Evolutionary conservation across 2,888 invertebrate genomes (phyloP).

Genomic region (Mesorhabditis spiculigera): DNA sequence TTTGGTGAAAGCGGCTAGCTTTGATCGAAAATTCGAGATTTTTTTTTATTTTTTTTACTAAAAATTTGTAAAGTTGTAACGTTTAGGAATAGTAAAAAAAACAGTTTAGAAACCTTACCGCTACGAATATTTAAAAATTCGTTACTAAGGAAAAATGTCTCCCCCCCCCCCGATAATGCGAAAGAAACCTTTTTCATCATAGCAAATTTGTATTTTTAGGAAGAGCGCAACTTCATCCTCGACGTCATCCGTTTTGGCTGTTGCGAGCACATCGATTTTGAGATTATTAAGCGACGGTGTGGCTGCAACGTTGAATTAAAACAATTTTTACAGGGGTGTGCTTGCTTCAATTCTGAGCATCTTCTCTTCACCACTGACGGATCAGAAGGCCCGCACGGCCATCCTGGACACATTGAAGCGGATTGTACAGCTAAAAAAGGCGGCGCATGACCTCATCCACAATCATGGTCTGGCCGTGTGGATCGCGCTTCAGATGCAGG

Average conservation of each 20-base stretch:
- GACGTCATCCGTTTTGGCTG: neutral
- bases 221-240: neutral
- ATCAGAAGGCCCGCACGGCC: neutral
- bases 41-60: too few relatives aligned
- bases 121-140: too few relatives aligned
- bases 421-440: neutral
- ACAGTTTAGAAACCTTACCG: too few relatives aligned
- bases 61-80: too few relatives aligned
- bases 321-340: neutral
- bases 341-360: neutral
- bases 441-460: conserved; percentile 4
- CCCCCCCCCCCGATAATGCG: too few relatives aligned
- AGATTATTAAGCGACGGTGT: neutral
- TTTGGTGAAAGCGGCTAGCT: too few relatives aligned
- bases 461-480: neutral
- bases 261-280: neutral
- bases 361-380: neutral
- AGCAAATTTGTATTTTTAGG: neutral
- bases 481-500: neutral
- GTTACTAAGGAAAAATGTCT: too few relatives aligned
- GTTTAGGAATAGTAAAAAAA: too few relatives aligned
- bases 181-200: too few relatives aligned
- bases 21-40: too few relatives aligned
- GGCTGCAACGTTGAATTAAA: neutral
- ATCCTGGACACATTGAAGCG: neutral